Percentiles rank a stretch among this genome's conserved stretches.
These are phyloP conservation scores for Lycocorax pyrrhopterus DNA, from an alignment of 2,113 vertebrate genomes.

Conservation along the genomic window DNA sequence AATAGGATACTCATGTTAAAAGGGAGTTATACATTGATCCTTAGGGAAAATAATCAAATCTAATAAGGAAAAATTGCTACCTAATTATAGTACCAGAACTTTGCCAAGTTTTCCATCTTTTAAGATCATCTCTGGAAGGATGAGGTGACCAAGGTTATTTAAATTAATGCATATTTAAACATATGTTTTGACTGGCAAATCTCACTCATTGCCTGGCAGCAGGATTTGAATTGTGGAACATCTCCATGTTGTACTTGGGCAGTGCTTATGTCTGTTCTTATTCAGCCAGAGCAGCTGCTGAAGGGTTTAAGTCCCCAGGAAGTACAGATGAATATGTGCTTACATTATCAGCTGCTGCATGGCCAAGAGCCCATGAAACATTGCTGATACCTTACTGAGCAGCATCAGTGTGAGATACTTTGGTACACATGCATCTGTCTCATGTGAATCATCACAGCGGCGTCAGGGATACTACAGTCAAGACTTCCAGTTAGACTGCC, in stretches of 20 bases:
- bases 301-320: background rate
- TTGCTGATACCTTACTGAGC: background rate
- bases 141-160: background rate
- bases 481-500: background rate
- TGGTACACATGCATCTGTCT: background rate
- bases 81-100: background rate
- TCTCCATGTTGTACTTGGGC: background rate
- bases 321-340: background rate
- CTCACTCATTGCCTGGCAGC: background rate
- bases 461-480: background rate
- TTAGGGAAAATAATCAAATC: background rate
- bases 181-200: background rate
- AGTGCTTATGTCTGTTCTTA: background rate
- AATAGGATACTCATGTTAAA: background rate
- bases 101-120: background rate
- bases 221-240: background rate
- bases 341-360: background rate
- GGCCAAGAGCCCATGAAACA: background rate
- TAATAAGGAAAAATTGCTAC: background rate
- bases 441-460: accelerated
- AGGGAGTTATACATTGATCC: background rate
- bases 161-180: background rate
- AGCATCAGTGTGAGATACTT: background rate
- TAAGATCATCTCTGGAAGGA: background rate
- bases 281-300: background rate